Base-by-base conservation (phyloP, 2,888 invertebrate genomes). In the Dermolepida albohirtum region DNA sequence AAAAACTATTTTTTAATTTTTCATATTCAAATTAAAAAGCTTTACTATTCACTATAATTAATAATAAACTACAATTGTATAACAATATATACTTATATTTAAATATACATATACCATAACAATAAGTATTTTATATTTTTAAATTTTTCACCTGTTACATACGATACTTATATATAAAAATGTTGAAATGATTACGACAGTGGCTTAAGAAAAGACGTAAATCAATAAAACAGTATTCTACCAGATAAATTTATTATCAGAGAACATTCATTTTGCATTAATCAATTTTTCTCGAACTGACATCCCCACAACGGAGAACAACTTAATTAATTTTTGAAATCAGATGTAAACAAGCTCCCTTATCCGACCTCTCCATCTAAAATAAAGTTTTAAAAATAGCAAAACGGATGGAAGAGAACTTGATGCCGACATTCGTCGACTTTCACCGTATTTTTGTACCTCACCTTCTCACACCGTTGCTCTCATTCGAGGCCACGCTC, bases 301-400 rank as follows among this genome's bases (percentile, higher is more conserved):
- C 11, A 11, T 39, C 40, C 5, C 10, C 29, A 54, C 14, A 40
- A 17, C 54, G 11, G 17, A 10, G 16, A 44, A 14, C 10, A 5
- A 49, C 14, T 47, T 62, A 62, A 62, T 62, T 62, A 62, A 47
- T 62, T 62, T 34, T 10, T 49, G 11, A 39, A 47, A 47, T 62
- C 34, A 34, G 59, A 34, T 47, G 59, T 62, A 62, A 62, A 62
- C 47, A 62, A 34, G 17, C 5, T 12, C 43, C 16, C 57, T 57
- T 44, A 29, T 59, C 44, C 29, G 43, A 44, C 43, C 44, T 44
- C 27, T 12, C 14, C 14, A 59, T 44, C 59, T 59, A 29, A 29
- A 59, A 44, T 44, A 44, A 59, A 44, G 12, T 44, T 10, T 12
- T 12, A 14, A 47, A n/a, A 44, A 57, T 22, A 39, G 12, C n/a